Percentiles rank a stretch among this genome's conserved stretches.
These are phyloP conservation scores for Nycticebus coucang DNA, from an alignment of 2,113 vertebrate species.

Conservation along the genomic window DNA sequence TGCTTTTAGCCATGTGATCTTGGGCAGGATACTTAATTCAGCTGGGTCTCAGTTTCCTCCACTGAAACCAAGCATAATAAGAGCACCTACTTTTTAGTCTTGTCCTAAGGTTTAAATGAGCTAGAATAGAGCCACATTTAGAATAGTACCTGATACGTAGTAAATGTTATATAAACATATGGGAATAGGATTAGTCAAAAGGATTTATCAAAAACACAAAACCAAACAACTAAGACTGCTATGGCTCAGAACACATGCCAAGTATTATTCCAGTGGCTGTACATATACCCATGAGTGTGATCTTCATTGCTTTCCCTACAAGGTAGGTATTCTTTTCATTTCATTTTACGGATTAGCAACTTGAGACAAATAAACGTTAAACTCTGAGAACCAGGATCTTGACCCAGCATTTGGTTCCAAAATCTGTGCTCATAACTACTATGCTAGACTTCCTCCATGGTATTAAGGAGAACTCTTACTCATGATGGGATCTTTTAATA, in stretches of 20 bases:
- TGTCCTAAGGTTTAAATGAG: neutral
- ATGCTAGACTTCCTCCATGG: neutral
- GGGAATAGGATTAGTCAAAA: neutral
- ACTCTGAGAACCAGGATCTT: neutral
- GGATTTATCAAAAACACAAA: neutral
- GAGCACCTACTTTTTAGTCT: neutral
- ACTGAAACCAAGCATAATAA: neutral
- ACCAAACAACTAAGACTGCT: neutral
- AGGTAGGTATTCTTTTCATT: neutral
- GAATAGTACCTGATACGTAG: neutral
- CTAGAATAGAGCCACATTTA: neutral
- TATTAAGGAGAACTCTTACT: neutral
- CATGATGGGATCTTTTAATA: neutral
- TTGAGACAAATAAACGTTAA: neutral
- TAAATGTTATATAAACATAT: neutral
- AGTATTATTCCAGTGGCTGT: neutral
- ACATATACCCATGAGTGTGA: neutral
- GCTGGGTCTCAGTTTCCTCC: neutral
- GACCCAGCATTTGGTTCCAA: neutral
- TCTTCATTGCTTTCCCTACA: neutral
- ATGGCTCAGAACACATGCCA: no score
- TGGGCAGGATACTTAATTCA: neutral
- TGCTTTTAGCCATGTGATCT: neutral
- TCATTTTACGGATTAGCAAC: neutral
- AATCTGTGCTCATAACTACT: neutral